Conservation (phyloP, 2,797 vertebrate genomes). For the Enteromius paludinosus region DNA sequence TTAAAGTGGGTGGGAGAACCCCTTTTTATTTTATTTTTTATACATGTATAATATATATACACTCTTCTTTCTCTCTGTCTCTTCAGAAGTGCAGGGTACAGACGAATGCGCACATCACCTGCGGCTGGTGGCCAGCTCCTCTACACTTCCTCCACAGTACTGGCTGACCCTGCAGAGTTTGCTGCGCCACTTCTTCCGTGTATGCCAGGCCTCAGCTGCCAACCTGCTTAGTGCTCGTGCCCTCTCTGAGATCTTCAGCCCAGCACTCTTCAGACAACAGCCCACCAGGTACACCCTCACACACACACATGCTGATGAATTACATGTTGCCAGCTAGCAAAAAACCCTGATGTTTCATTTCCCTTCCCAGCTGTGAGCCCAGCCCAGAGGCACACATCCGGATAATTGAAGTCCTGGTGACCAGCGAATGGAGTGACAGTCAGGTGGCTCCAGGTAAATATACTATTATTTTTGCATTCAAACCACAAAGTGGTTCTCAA, state of each 20-base stretch:
- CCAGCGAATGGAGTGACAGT: constrained; percentile 89
- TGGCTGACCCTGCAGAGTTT: constrained; percentile 95
- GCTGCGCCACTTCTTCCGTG: constrained; percentile 89
- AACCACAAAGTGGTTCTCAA: background rate
- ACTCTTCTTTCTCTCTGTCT: constrained; percentile 19
- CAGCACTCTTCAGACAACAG: constrained; percentile 89
- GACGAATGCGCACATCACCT: constrained; percentile 90
- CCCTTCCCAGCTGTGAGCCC: constrained; percentile 85
- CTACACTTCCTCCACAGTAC: constrained; percentile 89
- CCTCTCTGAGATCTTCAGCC: constrained; percentile 93
- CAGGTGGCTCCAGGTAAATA: constrained; percentile 91
- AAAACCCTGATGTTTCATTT: background rate
- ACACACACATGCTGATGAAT: constrained; percentile 48
- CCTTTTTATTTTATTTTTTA: background rate
- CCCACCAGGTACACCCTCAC: constrained; percentile 78
- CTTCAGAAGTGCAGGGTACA: constrained; percentile 85
- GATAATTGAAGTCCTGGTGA: constrained; percentile 91
- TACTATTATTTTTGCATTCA: background rate
- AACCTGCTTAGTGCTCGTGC: constrained; percentile 87
- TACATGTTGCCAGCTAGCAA: background rate
- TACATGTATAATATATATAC: too few species aligned
- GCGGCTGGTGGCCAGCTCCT: constrained; percentile 83
- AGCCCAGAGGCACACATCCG: constrained; percentile 88
- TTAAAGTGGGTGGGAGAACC: background rate
- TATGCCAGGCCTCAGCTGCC: constrained; percentile 88